Evolutionary conservation across 2,797 vertebrate species (phyloP).

Genomic region (Gymnothorax reevesii): DNA sequence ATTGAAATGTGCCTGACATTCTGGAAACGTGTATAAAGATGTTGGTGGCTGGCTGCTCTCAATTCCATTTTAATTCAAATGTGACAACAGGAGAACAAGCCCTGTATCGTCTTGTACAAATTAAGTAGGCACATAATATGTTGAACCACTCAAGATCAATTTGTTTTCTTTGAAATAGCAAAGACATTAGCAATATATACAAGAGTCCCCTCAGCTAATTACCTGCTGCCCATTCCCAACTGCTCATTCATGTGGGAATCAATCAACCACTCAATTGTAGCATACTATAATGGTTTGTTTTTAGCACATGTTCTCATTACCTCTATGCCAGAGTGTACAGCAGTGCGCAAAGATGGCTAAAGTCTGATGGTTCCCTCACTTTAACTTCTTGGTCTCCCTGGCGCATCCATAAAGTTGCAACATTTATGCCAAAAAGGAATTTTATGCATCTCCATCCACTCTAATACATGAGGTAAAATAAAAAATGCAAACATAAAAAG

Average conservation of each 20-base stretch:
- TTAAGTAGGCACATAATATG: background rate
- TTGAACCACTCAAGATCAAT: background rate
- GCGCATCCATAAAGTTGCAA: too few species aligned
- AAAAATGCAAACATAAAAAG: too few species aligned
- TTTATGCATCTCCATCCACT: too few species aligned
- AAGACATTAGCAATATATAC: background rate
- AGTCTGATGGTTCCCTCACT: too few species aligned
- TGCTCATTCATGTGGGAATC: background rate
- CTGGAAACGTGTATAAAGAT: too few species aligned
- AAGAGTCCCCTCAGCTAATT: background rate
- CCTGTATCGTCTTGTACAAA: background rate
- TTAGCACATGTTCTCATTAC: too few species aligned
- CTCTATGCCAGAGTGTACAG: too few species aligned
- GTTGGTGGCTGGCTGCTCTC: background rate
- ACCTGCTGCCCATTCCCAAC: background rate
- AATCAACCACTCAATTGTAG: background rate
- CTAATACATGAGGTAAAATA: too few species aligned
- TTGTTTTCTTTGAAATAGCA: background rate
- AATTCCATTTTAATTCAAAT: background rate
- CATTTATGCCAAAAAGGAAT: too few species aligned
- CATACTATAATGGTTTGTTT: background rate
- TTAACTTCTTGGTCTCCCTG: too few species aligned
- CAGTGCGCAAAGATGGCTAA: too few species aligned
- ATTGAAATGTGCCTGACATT: too few species aligned
- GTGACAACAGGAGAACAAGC: background rate